Conservation (phyloP, 1,140 invertebrate genomes). For the Schlechtendalia chinensis region DNA sequence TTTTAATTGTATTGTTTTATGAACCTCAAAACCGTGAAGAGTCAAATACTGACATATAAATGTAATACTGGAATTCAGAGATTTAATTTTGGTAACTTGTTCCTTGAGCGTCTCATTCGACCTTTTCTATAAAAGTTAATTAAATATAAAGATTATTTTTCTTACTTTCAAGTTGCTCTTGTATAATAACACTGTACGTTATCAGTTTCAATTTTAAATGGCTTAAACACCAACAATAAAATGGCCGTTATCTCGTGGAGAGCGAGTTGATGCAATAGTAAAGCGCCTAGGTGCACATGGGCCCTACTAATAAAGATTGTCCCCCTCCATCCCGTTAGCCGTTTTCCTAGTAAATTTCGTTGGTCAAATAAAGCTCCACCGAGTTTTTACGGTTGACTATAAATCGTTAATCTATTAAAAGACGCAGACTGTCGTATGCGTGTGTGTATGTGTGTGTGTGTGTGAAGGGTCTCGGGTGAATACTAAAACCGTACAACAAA, state of each 20-base stretch:
- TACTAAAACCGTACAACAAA: neutral
- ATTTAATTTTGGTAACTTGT: conserved; percentile 14
- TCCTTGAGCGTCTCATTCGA: neutral
- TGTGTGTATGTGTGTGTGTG: neutral
- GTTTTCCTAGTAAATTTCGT: conserved; percentile 1
- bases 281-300: neutral
- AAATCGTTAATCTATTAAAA: conserved; percentile 41
- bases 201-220: conserved; percentile 47
- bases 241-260: conserved; percentile 24
- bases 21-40: neutral
- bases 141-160: conserved; percentile 15
- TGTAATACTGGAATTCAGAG: neutral
- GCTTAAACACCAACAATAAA: conserved; percentile 35
- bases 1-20: neutral
- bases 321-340: neutral
- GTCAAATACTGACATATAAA: neutral
- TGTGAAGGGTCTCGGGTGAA: neutral
- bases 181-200: neutral
- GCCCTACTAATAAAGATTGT: neutral
- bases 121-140: conserved; percentile 42
- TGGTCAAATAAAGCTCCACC: neutral
- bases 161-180: neutral
- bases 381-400: conserved; percentile 3
- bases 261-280: neutral
- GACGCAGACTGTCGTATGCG: neutral